Base-by-base conservation (phyloP, 2,113 vertebrate species). In the Zosterops lateralis region DNA sequence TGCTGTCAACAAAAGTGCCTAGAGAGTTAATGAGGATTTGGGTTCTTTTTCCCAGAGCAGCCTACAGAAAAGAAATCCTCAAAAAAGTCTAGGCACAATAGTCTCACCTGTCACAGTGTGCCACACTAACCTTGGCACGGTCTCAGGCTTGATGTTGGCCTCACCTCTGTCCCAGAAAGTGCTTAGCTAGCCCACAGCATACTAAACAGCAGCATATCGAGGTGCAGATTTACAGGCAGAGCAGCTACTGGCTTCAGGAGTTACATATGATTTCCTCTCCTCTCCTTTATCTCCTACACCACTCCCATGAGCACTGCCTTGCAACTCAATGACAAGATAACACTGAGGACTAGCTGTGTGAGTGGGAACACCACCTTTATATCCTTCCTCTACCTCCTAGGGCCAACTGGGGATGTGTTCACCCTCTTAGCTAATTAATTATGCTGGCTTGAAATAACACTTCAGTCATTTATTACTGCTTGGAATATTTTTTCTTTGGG, bases 371-470 rank as follows among this genome's bases (percentile, higher is more conserved):
- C 20, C 74, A 87, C 75, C 72, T 95, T 90, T 80, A 29, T 83
- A 84, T 48, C 64, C 67, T 36, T 85, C 34, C 64, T 80, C 74
- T 66, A 18, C 44, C 68, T 94, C 75, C 64, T 26, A 64, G 51
- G 34, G 58, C 91, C 71, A 70, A 9, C 42, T 74, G 78, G 78
- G 74, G 47, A 90, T 80, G 47, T 32, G n/a, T 60, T 92, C 81
- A 76, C 58, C 71, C 81, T 73, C 87, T 42, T 40, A 87, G 81
- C 71, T 95, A 70, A 87, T 95, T 93, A 89, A 87, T 95, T 87
- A 92, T 75, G 60, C 87, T 47, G 9, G 22, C 61, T 86, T 48
- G 64, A 94, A 95, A 83, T 92, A 92, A 85, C 64, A 56, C 51
- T 64, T 67, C 60, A 64, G 75, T 72, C 72, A 61, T 86, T 88